These are phyloP conservation scores for Chloroceryle amazona DNA, from an alignment of 2,797 vertebrate species.

Conservation along the genomic window DNA sequence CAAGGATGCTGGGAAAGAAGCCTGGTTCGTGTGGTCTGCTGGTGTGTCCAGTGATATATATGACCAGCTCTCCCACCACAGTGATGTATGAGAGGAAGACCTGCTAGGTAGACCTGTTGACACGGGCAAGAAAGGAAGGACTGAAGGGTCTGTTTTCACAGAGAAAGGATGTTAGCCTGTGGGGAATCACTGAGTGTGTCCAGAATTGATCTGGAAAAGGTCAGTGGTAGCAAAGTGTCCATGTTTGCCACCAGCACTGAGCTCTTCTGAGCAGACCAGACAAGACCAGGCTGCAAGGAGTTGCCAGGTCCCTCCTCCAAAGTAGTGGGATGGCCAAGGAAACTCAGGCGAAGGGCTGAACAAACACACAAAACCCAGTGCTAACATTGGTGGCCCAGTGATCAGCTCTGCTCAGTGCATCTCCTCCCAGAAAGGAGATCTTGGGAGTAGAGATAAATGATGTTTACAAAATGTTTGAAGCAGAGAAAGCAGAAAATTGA, in stretches of 20 bases:
- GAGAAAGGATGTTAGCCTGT: neutral
- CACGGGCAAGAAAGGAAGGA: neutral
- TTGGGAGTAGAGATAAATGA: neutral
- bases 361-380: neutral
- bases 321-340: neutral
- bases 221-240: neutral
- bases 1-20: neutral
- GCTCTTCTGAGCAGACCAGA: neutral
- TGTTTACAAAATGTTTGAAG: neutral
- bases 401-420: neutral
- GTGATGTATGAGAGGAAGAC: neutral
- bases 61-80: neutral
- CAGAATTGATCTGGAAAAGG: neutral
- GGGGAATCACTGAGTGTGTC: neutral
- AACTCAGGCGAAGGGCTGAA: neutral
- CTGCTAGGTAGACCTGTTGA: neutral
- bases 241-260: fast-evolving
- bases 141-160: neutral
- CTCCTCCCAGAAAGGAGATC: neutral
- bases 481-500: neutral
- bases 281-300: neutral
- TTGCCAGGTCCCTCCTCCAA: neutral
- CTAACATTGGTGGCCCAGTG: neutral
- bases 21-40: neutral
- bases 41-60: neutral